Conservation (phyloP, 2,113 vertebrate species). For the Callipepla californica region DNA sequence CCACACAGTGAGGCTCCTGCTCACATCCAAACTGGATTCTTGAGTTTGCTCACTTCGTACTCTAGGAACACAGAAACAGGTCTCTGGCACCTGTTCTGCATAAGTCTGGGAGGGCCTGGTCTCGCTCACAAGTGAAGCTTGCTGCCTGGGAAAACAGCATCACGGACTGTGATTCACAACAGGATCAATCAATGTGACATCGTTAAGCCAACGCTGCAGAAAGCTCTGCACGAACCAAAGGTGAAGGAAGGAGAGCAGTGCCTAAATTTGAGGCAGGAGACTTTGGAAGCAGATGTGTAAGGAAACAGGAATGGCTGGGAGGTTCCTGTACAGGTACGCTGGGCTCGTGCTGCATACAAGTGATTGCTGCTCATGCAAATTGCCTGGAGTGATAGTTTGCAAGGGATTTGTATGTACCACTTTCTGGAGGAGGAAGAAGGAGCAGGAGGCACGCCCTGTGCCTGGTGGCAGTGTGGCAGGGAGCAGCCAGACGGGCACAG, state of each 20-base stretch:
- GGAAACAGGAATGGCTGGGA: not conserved
- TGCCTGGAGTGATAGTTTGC: not conserved
- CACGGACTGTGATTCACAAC: not conserved
- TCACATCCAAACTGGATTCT: conserved; percentile 12
- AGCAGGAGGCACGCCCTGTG: not conserved
- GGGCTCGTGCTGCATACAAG: not conserved
- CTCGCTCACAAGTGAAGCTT: conserved; percentile 12
- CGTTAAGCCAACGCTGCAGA: not conserved
- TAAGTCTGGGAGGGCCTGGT: conserved; percentile 34
- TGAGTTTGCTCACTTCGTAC: conserved; percentile 28
- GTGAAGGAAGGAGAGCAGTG: not conserved
- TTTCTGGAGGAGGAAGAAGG: not conserved
- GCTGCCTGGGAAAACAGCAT: conserved; percentile 4
- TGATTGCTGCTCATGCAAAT: not conserved
- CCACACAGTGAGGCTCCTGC: conserved; percentile 22
- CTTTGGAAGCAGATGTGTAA: not conserved
- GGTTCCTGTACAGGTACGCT: not conserved
- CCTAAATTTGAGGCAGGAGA: conserved; percentile 8
- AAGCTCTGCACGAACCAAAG: not conserved
- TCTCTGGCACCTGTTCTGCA: conserved; percentile 55
- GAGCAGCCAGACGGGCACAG: not conserved
- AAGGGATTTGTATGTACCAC: not conserved
- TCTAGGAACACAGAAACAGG: conserved; percentile 33
- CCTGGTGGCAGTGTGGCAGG: not conserved
- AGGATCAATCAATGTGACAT: not conserved